These are phyloP conservation scores for Aleadryas rufinucha DNA, from an alignment of 2,113 vertebrate genomes.

Conservation along the genomic window DNA sequence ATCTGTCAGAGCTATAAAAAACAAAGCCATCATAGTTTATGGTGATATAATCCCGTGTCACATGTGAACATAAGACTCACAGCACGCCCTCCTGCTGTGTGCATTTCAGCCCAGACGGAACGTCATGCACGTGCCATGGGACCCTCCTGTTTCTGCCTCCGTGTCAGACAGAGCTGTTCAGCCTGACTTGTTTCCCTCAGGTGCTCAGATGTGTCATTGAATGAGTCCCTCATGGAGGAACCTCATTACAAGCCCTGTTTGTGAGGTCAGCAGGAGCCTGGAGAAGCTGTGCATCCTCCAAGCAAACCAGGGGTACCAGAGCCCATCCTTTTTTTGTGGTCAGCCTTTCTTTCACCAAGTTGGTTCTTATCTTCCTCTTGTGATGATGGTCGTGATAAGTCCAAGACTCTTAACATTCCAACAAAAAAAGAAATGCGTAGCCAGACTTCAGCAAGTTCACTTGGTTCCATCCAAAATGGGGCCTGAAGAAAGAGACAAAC, in stretches of 20 bases:
- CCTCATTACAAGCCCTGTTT: not conserved
- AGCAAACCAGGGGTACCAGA: not conserved
- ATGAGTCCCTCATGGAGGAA: not conserved
- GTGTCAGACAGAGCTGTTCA: not conserved
- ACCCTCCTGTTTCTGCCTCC: not conserved
- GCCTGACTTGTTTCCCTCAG: not conserved
- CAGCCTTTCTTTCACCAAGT: not conserved
- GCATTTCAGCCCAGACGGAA: not conserved
- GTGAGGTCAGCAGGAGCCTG: not conserved
- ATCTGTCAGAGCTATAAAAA: not conserved
- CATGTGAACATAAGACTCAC: not conserved
- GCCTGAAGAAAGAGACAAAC: not conserved
- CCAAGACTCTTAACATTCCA: not conserved
- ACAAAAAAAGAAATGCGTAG: rapidly evolving
- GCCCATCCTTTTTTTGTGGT: not conserved
- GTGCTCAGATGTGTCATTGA: not conserved
- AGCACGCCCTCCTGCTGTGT: not conserved
- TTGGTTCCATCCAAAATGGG: not conserved
- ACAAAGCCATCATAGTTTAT: not conserved
- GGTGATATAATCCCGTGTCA: not conserved
- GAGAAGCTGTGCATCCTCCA: not conserved
- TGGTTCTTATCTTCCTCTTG: not conserved
- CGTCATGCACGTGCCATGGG: rapidly evolving
- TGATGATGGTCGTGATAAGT: not conserved
- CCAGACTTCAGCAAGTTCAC: not conserved